Evolutionary conservation across 2,113 vertebrate genomes (phyloP).

Genomic region (Oncorhynchus tshawytscha): DNA sequence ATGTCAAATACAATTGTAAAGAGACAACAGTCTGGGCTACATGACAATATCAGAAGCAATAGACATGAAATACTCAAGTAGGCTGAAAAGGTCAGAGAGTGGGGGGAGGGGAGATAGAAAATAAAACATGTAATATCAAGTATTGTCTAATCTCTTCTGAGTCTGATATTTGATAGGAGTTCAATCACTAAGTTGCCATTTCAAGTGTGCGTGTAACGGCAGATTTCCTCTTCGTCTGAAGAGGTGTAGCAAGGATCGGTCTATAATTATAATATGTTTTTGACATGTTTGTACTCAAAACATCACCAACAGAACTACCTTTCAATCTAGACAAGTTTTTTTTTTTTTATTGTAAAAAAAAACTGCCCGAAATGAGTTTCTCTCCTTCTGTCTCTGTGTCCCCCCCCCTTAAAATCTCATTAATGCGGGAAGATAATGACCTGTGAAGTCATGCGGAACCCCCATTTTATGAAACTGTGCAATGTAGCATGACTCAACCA

Average conservation of each 20-base stretch:
- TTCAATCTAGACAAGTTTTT: not conserved
- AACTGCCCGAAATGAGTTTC: constrained; percentile 2
- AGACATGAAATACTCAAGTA: no score
- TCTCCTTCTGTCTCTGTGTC: not conserved
- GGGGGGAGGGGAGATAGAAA: no score
- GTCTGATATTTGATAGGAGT: not conserved
- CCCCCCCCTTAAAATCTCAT: not conserved
- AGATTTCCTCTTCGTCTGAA: no score
- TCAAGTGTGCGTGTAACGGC: not conserved
- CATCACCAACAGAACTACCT: not conserved
- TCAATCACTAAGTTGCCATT: not conserved
- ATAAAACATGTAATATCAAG: not conserved
- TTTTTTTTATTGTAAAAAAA: not conserved
- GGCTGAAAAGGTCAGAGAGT: no score
- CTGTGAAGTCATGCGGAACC: not conserved
- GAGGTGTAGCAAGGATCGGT: no score
- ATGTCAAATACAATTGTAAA: no score
- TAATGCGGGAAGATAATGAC: not conserved
- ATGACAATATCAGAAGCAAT: no score
- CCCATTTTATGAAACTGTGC: not conserved
- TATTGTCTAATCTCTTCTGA: not conserved
- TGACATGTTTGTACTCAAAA: not conserved
- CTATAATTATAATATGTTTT: not conserved
- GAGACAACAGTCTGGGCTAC: not conserved
- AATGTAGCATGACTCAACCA: not conserved